Conservation (phyloP, 2,113 vertebrate species). For the Lamprotornis superbus region DNA sequence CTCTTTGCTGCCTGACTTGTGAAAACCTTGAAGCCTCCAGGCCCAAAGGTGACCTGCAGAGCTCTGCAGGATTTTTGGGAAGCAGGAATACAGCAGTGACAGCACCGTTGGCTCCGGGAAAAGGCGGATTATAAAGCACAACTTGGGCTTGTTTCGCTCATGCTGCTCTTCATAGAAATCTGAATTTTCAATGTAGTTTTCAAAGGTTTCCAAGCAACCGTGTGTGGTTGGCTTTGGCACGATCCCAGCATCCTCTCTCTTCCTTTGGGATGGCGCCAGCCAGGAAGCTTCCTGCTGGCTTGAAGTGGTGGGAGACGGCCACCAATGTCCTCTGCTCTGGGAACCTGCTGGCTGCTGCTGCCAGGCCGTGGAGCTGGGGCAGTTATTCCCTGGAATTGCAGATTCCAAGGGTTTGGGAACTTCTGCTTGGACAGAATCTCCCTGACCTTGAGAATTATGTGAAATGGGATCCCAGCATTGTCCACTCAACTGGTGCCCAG, state of each 20-base stretch:
- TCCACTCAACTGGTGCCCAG: not conserved
- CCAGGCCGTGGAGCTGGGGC: rapidly evolving
- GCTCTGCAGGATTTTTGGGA: not conserved
- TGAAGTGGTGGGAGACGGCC: not conserved
- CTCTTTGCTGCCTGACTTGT: not conserved
- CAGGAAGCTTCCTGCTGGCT: not conserved
- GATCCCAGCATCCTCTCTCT: not conserved
- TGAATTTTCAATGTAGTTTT: not conserved
- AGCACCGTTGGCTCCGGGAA: not conserved
- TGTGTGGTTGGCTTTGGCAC: not conserved
- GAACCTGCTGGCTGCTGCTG: not conserved
- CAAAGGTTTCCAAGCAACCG: slow-evolving; percentile 23
- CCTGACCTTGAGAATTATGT: no score
- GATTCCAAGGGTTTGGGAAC: not conserved
- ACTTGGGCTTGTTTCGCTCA: not conserved
- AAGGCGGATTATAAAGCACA: not conserved
- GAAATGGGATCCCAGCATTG: rapidly evolving
- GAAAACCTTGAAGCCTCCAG: not conserved
- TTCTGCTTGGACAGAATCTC: not conserved
- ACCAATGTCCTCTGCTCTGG: rapidly evolving
- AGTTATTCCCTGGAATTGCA: not conserved
- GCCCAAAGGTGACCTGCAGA: not conserved
- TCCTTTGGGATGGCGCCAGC: not conserved
- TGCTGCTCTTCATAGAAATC: not conserved
- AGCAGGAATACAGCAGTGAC: rapidly evolving